Evolutionary conservation across 2,888 invertebrate genomes (phyloP), one percentile per base, ranked within the genome.

Genomic region (Quadriops clusia): DNA sequence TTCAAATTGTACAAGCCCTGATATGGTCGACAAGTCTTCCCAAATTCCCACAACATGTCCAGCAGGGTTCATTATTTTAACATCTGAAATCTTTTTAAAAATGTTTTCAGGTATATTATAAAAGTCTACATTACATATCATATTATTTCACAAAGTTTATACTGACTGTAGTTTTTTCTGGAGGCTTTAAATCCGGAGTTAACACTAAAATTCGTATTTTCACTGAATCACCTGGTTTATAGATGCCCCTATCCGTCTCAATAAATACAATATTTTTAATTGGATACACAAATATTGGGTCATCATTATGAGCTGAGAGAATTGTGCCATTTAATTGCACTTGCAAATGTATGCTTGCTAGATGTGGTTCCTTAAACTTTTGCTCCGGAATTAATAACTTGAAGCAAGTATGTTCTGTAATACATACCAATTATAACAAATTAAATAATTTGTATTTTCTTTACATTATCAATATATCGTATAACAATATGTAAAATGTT

Each of bases 51-150:
- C 71, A 4, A 72, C 65, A 1, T 73, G 64, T 2, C 72, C 74
- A 1, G 65, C 58, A 0, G 80, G 79, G 41, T 75, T 76, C 53
- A 75, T 71, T 8, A 79, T 63, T 70, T 72, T 73, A 27, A 78
- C 61, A 47, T 72, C 68, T 10, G 70, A 64, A 38, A 77, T 67
- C 77, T 78, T 44, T 2, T 56, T 50, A 20, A 24, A 25, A 16
- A 33, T 25, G n/a, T n/a, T n/a, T n/a, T n/a, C n/a, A n/a, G n/a
- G n/a, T n/a, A n/a, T n/a, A n/a, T n/a, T n/a, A n/a, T n/a, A n/a
- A n/a, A n/a, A n/a, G n/a, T n/a, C n/a, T n/a, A n/a, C n/a, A n/a
- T n/a, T n/a, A 34, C 13, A 17, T 3, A 7, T 18, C 14, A 28
- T 33, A 20, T 32, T 28, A 9, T 11, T 20, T 5, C 8, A 8